Evolutionary conservation across 2,797 vertebrate genomes (phyloP).

Genomic region (Scolopax rusticola): DNA sequence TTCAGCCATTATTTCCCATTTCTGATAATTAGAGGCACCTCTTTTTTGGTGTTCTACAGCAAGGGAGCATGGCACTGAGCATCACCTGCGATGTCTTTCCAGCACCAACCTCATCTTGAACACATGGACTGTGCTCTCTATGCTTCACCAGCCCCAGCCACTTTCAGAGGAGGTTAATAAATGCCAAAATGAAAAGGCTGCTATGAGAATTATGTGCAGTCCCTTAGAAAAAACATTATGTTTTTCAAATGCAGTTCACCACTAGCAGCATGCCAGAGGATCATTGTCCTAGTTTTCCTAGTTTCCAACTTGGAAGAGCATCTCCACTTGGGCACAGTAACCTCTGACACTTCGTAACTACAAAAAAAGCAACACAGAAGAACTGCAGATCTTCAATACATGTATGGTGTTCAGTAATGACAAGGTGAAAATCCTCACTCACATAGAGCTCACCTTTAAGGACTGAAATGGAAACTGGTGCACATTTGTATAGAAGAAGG

Average conservation of each 20-base stretch:
- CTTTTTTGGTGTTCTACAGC: background rate
- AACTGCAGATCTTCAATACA: background rate
- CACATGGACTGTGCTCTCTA: rapidly evolving
- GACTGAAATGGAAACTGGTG: background rate
- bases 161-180: background rate
- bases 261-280: background rate
- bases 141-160: background rate
- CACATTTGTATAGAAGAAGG: background rate
- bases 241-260: background rate
- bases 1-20: background rate
- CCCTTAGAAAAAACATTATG: background rate
- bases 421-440: conserved; percentile 12
- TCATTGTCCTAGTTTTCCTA: background rate
- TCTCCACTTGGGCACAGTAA: background rate
- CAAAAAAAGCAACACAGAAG: background rate
- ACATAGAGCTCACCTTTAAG: background rate
- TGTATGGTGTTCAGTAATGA: background rate
- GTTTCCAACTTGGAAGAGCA: background rate
- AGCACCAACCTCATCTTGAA: background rate
- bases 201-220: background rate
- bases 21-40: background rate
- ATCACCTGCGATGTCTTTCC: background rate
- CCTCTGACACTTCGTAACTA: background rate
- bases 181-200: background rate
- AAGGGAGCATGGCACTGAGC: background rate